phyloP scores from a whole-genome alignment of 2,888 invertebrate genomes.

The Lymantria monacha region DNA sequence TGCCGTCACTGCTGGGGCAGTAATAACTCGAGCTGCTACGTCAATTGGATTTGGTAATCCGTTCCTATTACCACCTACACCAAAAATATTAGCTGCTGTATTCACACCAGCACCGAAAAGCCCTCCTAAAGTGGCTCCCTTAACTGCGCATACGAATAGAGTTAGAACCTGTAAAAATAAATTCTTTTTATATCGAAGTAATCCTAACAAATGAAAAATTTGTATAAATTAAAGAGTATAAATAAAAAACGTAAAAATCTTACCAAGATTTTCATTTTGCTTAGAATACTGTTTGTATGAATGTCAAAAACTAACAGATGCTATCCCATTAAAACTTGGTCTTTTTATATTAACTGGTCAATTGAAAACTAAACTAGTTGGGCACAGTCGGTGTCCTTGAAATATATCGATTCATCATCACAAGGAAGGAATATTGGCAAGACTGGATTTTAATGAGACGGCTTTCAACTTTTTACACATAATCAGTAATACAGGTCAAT shows the following conservation, averaged over 20 bases:
- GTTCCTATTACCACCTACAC: neutral
- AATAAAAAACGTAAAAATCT: constrained; percentile 29
- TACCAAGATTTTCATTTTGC: constrained; percentile 56
- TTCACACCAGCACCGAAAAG: neutral
- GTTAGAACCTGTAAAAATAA: constrained; percentile 38
- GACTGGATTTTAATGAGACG: neutral
- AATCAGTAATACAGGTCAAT: neutral
- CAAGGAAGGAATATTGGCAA: neutral
- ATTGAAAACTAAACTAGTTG: constrained; percentile 25
- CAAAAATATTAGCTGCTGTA: too few species aligned
- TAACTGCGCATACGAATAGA: constrained; percentile 46
- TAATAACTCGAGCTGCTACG: neutral
- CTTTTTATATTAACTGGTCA: constrained; percentile 45
- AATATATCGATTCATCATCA: constrained; percentile 30
- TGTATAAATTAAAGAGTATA: neutral
- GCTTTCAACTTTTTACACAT: neutral
- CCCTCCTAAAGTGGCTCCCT: constrained; percentile 31
- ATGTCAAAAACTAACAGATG: constrained; percentile 45
- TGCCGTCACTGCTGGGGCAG: constrained; percentile 14
- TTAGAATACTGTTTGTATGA: constrained; percentile 44
- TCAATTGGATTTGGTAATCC: neutral
- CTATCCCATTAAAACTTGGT: constrained; percentile 18
- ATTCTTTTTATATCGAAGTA: neutral
- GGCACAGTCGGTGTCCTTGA: constrained; percentile 37
- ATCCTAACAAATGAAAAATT: neutral